Conservation (phyloP, 1,140 invertebrate species). For the Oryctes rhinoceros region DNA sequence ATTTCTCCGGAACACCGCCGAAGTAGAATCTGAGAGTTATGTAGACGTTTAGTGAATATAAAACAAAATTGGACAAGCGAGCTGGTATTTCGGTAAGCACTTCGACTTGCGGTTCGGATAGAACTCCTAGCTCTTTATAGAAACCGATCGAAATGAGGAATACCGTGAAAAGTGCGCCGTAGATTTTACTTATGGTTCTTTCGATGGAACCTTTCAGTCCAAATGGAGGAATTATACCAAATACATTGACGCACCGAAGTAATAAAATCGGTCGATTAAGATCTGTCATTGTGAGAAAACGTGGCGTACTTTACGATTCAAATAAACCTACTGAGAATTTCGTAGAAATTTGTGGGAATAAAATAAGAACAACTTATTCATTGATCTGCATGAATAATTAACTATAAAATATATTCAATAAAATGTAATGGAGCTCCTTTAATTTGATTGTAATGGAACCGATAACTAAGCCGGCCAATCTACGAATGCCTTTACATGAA, state of each 20-base stretch:
- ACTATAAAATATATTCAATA: neutral
- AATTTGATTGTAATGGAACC: neutral
- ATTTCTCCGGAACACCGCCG: neutral
- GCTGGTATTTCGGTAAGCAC: neutral
- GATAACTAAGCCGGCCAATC: neutral
- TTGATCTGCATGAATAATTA: neutral
- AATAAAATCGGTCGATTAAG: neutral
- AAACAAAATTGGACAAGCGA: neutral
- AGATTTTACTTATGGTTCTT: neutral
- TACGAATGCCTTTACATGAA: no score
- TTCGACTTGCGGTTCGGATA: neutral
- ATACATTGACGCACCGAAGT: neutral
- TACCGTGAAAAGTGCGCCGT: neutral
- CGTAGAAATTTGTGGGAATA: no score
- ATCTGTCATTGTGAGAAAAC: neutral
- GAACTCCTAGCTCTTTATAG: neutral
- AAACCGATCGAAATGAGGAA: neutral
- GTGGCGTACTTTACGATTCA: neutral
- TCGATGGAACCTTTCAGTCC: neutral
- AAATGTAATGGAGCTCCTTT: neutral
- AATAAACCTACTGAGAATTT: neutral
- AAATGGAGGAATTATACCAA: neutral
- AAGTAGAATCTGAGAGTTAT: neutral
- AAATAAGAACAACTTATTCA: no score
- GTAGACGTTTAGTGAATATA: neutral